Evolutionary conservation across 2,888 invertebrate genomes (phyloP).

Genomic region (Margaritifera margaritifera): DNA sequence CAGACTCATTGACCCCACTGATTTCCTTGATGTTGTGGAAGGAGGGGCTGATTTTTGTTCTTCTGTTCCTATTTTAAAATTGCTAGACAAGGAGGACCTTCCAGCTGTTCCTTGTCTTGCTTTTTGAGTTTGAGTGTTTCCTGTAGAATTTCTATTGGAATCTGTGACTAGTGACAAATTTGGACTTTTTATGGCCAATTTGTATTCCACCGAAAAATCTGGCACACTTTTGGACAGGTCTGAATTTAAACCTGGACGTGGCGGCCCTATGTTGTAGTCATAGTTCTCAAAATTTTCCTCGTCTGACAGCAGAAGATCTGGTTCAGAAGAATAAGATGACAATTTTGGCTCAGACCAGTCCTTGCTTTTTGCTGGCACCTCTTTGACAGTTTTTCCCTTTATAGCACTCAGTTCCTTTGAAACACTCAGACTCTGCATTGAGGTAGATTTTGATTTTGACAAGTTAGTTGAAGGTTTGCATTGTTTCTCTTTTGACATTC

Average conservation of each 20-base stretch:
- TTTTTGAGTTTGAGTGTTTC: background rate
- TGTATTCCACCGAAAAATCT: slow-evolving; percentile 23
- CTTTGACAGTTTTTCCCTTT: slow-evolving; percentile 17
- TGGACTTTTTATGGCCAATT: slow-evolving; percentile 2
- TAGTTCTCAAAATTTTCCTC: slow-evolving; percentile 31
- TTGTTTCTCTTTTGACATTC: too few species aligned
- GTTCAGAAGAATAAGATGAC: slow-evolving; percentile 49
- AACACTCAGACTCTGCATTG: slow-evolving; percentile 24
- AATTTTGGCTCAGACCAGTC: slow-evolving; percentile 33
- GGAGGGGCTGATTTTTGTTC: too few species aligned
- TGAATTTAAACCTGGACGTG: slow-evolving; percentile 26
- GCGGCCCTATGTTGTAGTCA: slow-evolving; percentile 22
- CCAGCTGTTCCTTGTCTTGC: slow-evolving; percentile 5
- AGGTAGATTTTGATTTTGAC: slow-evolving; percentile 32
- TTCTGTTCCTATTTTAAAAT: too few species aligned
- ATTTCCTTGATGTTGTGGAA: too few species aligned
- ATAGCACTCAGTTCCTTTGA: slow-evolving; percentile 14
- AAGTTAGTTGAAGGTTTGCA: slow-evolving; percentile 15
- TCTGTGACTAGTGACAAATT: background rate
- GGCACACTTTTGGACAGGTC: slow-evolving; percentile 24
- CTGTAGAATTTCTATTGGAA: too few species aligned
- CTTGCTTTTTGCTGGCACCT: slow-evolving; percentile 21
- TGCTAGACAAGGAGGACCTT: slow-evolving; percentile 19
- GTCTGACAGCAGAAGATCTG: slow-evolving; percentile 41
- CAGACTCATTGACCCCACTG: too few species aligned